Evolutionary conservation across 35 echinoderm and acorn worm species (phyloP).

Genomic region (Strongylocentrotus purpuratus): DNA sequence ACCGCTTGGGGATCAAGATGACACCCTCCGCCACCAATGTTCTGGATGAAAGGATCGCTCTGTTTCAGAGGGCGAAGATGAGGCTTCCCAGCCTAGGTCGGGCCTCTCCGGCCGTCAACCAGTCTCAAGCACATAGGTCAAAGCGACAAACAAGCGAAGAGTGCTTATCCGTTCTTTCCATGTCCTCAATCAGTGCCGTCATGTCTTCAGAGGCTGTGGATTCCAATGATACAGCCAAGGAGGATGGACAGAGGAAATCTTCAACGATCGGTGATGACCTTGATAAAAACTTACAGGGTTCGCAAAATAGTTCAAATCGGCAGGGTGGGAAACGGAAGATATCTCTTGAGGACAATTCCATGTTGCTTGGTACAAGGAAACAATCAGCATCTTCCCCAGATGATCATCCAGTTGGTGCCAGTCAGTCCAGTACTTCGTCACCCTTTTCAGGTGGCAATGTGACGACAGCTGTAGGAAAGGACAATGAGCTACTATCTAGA

Average conservation of each 20-base stretch:
- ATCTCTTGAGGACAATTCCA: background rate
- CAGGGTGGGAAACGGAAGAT: background rate
- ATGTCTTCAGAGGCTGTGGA: constrained; percentile 11
- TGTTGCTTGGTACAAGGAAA: background rate
- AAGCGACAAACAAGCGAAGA: constrained; percentile 40
- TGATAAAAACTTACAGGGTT: background rate
- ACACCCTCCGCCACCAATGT: constrained; percentile 66
- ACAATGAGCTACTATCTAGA: background rate
- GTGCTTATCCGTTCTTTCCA: constrained; percentile 52
- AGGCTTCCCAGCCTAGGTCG: constrained; percentile 16
- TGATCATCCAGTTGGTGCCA: background rate
- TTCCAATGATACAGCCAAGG: background rate
- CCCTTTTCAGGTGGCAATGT: background rate
- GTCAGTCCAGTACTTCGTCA: background rate
- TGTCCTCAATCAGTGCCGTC: constrained; percentile 5
- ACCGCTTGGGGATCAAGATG: constrained; percentile 74
- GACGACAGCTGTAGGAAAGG: background rate
- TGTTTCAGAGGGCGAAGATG: constrained; percentile 1
- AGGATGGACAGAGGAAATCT: background rate
- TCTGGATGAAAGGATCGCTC: constrained; percentile 25
- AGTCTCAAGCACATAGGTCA: background rate
- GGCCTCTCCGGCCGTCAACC: background rate
- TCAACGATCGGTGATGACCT: background rate
- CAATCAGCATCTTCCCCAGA: background rate
- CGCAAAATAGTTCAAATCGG: background rate